phyloP scores from a whole-genome alignment of 2,797 vertebrate species.

The Hypotaenidia okinawae region DNA sequence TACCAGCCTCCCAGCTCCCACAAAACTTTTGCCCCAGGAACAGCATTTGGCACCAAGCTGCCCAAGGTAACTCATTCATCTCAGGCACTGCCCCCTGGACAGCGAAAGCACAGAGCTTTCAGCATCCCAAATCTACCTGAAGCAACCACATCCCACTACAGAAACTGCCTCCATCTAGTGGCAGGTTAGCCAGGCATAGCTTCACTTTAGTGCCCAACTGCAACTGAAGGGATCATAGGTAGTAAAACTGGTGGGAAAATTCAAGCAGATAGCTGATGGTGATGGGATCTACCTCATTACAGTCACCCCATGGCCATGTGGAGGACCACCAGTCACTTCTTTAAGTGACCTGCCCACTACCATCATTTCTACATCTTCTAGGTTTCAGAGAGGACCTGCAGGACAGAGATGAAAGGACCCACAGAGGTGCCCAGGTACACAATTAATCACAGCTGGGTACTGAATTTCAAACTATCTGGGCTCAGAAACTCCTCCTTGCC shows the following conservation, averaged over 20 bases:
- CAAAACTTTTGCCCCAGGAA: not conserved
- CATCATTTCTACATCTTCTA: not conserved
- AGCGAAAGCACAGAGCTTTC: not conserved
- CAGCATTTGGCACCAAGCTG: not conserved
- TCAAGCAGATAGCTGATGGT: not conserved
- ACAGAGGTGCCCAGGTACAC: not conserved
- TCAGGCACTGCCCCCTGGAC: not conserved
- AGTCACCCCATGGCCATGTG: accelerated
- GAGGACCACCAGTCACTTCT: not conserved
- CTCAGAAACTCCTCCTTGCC: not conserved
- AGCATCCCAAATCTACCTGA: not conserved
- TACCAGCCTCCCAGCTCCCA: not conserved
- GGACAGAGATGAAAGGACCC: not conserved
- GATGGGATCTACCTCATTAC: not conserved
- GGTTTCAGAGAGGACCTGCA: not conserved
- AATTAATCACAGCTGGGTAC: accelerated
- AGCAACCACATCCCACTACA: not conserved
- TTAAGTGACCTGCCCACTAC: not conserved
- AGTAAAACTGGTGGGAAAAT: not conserved
- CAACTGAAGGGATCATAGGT: not conserved
- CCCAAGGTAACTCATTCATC: not conserved
- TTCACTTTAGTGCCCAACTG: not conserved
- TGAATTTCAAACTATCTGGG: not conserved
- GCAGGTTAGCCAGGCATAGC: not conserved
- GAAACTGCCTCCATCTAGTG: not conserved